Percentiles rank a stretch among this genome's conserved stretches.
phyloP scores from a whole-genome alignment of 1,140 invertebrate genomes.

The Leguminivora glycinivorella region DNA sequence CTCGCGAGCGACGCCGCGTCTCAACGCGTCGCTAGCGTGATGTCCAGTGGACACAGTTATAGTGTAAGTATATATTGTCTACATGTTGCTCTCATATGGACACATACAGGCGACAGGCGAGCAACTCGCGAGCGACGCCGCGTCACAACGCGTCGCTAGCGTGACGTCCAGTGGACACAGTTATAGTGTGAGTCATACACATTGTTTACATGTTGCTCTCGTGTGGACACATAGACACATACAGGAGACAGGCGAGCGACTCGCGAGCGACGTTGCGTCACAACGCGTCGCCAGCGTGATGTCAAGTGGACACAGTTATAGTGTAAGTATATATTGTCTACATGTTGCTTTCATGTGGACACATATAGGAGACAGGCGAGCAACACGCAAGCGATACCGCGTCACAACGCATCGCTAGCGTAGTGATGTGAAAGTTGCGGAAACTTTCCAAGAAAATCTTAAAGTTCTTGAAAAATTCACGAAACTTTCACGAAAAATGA shows the following conservation, averaged over 20 bases:
- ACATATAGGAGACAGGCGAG: background rate
- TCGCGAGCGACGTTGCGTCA: conserved; percentile 36
- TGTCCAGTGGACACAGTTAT: background rate
- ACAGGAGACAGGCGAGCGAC: conserved; percentile 42
- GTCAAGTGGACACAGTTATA: background rate
- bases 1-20: conserved; percentile 36
- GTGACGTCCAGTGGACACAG: background rate
- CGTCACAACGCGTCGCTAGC: background rate
- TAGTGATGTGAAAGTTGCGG: too few species aligned
- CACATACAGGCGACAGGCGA: too few species aligned
- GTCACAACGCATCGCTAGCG: background rate
- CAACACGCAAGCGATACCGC: background rate
- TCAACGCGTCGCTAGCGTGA: conserved; percentile 2
- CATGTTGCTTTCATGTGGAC: too few species aligned
- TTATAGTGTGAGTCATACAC: conserved; percentile 7
- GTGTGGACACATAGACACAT: conserved; percentile 36
- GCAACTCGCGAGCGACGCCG: background rate
- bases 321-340: background rate
- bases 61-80: background rate
- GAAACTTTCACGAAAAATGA: too few species aligned
- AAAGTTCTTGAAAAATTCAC: too few species aligned
- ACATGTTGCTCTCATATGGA: too few species aligned
- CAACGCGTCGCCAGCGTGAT: conserved; percentile 6
- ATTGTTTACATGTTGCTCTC: conserved; percentile 28
- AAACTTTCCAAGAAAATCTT: too few species aligned